A percentile compares a stretch with the other conserved stretches of the same genome.
These are phyloP conservation scores for Xenus cinereus DNA, from an alignment of 2,113 vertebrate genomes.

Conservation along the genomic window DNA sequence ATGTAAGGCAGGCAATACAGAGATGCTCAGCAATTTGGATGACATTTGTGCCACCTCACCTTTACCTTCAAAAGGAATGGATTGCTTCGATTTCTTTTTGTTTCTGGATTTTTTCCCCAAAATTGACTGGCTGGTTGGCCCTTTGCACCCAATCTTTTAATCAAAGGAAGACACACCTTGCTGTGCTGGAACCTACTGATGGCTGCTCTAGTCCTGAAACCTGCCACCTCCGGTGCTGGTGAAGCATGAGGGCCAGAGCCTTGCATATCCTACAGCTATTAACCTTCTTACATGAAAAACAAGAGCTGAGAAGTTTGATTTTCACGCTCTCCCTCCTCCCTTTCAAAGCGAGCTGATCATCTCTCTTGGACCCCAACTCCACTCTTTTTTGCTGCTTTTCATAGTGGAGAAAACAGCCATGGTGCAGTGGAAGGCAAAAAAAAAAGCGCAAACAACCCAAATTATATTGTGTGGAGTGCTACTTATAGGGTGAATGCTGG, in stretches of 20 bases:
- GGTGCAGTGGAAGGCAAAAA: neutral
- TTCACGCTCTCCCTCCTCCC: neutral
- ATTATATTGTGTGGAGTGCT: neutral
- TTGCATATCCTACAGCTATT: neutral
- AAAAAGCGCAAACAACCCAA: neutral
- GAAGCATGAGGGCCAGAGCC: neutral
- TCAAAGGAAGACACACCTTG: neutral
- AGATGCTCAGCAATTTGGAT: neutral
- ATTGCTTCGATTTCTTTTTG: neutral
- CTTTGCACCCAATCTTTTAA: neutral
- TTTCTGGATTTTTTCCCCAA: neutral
- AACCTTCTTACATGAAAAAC: neutral
- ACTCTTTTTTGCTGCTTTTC: neutral
- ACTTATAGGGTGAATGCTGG: neutral
- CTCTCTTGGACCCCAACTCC: neutral
- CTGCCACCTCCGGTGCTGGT: neutral
- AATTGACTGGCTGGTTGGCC: neutral
- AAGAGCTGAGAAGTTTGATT: neutral
- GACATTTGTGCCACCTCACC: neutral
- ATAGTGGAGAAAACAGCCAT: accelerated
- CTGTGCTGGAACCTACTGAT: neutral
- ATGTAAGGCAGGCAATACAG: neutral
- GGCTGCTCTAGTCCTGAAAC: neutral
- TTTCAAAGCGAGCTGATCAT: neutral
- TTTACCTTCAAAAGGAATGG: neutral